Conservation (phyloP, 2,888 invertebrate species). For the Apamea epomidion region DNA sequence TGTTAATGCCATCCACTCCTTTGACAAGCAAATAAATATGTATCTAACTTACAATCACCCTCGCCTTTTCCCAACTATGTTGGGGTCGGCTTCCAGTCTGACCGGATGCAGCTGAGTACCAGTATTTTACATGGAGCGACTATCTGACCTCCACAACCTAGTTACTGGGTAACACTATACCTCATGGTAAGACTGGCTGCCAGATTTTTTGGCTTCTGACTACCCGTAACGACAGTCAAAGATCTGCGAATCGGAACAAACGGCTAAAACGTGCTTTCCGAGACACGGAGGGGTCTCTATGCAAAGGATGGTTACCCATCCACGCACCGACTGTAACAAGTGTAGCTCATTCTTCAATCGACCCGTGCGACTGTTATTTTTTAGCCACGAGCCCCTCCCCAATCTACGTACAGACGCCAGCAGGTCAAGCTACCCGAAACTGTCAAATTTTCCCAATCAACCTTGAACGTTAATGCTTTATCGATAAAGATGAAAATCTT, state of each 20-base stretch:
- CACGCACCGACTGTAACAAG: not conserved
- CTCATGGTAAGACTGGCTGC: not conserved
- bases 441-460: too few relatives aligned
- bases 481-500: too few relatives aligned
- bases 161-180: not conserved
- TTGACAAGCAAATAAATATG: not conserved
- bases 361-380: not conserved
- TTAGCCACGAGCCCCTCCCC: not conserved
- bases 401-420: not conserved
- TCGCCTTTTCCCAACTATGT: not conserved
- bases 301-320: not conserved
- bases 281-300: not conserved
- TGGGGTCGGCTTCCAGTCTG: not conserved
- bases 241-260: not conserved
- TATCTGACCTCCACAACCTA: not conserved
- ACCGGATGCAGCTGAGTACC: not conserved
- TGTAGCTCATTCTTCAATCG: not conserved
- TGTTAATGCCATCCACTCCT: constrained; percentile 20
- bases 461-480: too few relatives aligned
- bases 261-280: not conserved
- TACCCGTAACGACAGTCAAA: not conserved
- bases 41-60: not conserved
- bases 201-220: not conserved
- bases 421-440: too few relatives aligned
- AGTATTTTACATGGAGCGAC: not conserved